Evolutionary conservation across 2,113 vertebrate species (phyloP).

Genomic region (Callionymus lyra): DNA sequence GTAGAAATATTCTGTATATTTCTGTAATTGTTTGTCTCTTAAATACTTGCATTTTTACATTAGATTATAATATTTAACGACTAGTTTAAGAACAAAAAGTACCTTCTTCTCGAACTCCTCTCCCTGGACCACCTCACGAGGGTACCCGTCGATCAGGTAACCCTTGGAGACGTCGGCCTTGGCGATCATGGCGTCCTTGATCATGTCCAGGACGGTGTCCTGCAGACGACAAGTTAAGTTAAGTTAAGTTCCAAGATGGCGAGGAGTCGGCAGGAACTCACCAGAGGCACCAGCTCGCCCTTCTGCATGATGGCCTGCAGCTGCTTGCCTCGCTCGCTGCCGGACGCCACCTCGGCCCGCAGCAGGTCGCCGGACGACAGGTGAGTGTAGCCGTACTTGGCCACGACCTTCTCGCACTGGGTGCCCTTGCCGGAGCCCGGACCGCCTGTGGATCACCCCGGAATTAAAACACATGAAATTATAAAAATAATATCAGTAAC

Average conservation of each 20-base stretch:
- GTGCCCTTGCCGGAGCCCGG: slow-evolving; percentile 96
- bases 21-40: no score
- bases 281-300: slow-evolving; percentile 92
- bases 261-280: slow-evolving; percentile 63
- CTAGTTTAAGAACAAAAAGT: no score
- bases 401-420: slow-evolving; percentile 90
- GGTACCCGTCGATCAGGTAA: slow-evolving; percentile 93
- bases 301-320: slow-evolving; percentile 96
- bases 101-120: slow-evolving; percentile 96
- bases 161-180: slow-evolving; percentile 85
- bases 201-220: slow-evolving; percentile 96
- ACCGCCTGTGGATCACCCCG: slow-evolving; percentile 68
- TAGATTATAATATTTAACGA: no score
- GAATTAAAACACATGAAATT: no score
- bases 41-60: no score
- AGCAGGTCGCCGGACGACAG: slow-evolving; percentile 95
- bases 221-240: slow-evolving; percentile 37
- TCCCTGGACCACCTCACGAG: slow-evolving; percentile 92
- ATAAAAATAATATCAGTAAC: no score
- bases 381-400: slow-evolving; percentile 95
- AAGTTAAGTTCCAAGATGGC: not conserved
- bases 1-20: no score
- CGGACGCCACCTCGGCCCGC: slow-evolving; percentile 82
- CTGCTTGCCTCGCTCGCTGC: slow-evolving; percentile 85
- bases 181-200: slow-evolving; percentile 91